A percentile compares a stretch with the other conserved stretches of the same genome.
phyloP scores from a whole-genome alignment of 2,888 invertebrate species.

The Stratiomys singularior region DNA sequence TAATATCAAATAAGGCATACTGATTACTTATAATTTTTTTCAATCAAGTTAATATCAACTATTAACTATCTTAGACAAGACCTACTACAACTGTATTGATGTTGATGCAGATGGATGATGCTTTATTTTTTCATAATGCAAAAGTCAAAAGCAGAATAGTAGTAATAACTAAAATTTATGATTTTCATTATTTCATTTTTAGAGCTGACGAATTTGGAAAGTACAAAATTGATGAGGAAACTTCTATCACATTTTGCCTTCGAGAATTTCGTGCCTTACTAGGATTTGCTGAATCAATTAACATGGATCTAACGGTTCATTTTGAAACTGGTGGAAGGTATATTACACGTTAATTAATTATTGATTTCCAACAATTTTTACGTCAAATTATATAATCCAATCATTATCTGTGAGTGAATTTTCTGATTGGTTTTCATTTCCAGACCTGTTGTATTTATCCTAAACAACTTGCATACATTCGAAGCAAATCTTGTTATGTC shows the following conservation, averaged over 20 bases:
- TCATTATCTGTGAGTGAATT: not conserved
- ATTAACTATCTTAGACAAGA: no score
- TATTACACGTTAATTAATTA: no score
- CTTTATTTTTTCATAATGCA: no score
- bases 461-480: slow-evolving; percentile 78
- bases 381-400: not conserved
- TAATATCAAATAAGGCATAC: no score
- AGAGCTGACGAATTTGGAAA: slow-evolving; percentile 60
- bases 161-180: no score
- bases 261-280: slow-evolving; percentile 86
- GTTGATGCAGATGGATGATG: no score
- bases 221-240: slow-evolving; percentile 66
- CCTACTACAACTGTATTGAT: no score
- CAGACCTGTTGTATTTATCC: slow-evolving; percentile 78
- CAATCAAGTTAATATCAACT: no score
- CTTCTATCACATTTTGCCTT: slow-evolving; percentile 84
- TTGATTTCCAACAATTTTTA: not conserved
- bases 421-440: slow-evolving; percentile 55
- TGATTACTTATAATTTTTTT: no score
- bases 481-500: slow-evolving; percentile 85
- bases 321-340: slow-evolving; percentile 83
- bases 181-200: slow-evolving; percentile 28
- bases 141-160: no score
- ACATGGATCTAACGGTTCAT: slow-evolving; percentile 74
- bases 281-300: slow-evolving; percentile 80